phyloP scores from a whole-genome alignment of 2,888 invertebrate genomes.

The Oscheius sp. region DNA sequence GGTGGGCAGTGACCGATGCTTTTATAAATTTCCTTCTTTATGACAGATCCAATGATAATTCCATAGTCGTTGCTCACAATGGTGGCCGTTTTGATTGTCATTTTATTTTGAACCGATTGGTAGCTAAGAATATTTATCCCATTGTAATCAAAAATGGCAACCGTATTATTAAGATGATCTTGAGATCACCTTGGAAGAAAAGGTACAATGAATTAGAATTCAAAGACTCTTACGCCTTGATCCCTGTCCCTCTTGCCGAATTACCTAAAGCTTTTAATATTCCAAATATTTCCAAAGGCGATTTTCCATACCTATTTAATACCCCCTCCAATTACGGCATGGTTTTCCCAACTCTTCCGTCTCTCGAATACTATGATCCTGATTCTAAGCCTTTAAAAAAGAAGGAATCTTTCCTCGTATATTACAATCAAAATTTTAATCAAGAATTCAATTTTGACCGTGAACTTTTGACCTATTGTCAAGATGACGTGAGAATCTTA shows the following conservation, averaged over 20 bases:
- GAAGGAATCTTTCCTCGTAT: background rate
- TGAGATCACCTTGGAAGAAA: background rate
- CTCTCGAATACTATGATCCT: background rate
- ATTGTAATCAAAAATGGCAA: background rate
- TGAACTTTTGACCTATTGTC: background rate
- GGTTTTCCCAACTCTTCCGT: background rate
- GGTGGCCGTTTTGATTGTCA: too few relatives aligned
- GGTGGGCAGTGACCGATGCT: constrained; percentile 1
- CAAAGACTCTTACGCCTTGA: constrained; percentile 7
- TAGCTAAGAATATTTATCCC: constrained; percentile 4
- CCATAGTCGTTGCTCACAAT: constrained; percentile 15
- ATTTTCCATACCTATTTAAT: constrained; percentile 21
- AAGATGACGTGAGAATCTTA: background rate
- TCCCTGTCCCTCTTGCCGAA: background rate
- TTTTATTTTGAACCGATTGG: too few relatives aligned
- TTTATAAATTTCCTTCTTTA: constrained; percentile 2
- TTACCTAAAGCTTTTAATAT: constrained; percentile 15
- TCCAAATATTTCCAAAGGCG: background rate
- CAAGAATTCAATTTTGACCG: constrained; percentile 15
- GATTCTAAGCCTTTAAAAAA: background rate
- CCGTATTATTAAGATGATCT: background rate
- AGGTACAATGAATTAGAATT: background rate
- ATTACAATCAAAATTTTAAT: background rate
- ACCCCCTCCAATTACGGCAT: background rate
- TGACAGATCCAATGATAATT: background rate